phyloP scores from a whole-genome alignment of 2,888 invertebrate genomes.

The Eustalomyia histrio region DNA sequence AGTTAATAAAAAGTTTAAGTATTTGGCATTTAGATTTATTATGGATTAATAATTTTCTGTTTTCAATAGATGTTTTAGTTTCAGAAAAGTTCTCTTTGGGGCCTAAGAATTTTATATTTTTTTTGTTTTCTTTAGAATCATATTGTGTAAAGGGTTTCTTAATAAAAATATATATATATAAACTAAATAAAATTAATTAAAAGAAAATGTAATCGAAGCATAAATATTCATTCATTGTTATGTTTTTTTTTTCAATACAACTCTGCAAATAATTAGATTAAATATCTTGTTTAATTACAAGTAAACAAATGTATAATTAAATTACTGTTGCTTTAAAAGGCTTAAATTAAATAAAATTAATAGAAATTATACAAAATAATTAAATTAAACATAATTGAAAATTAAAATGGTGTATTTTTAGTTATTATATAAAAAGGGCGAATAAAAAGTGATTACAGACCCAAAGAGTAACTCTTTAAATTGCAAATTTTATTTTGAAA shows the following conservation, averaged over 20 bases:
- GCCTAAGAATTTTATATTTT: slow-evolving; percentile 80
- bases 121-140: slow-evolving; percentile 60
- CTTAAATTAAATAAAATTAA: slow-evolving; percentile 9
- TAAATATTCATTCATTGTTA: slow-evolving; percentile 37
- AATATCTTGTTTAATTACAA: background rate
- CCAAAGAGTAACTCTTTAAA: slow-evolving; percentile 62
- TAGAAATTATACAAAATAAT: background rate
- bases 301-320: background rate
- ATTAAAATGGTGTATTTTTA: slow-evolving; percentile 12
- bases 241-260: slow-evolving; percentile 15
- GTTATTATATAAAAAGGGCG: slow-evolving; percentile 39
- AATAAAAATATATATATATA: slow-evolving; percentile 2
- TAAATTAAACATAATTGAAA: slow-evolving; percentile 15
- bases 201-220: slow-evolving; percentile 49
- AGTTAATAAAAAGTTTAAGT: slow-evolving; percentile 6
- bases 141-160: slow-evolving; percentile 31
- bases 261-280: slow-evolving; percentile 24
- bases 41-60: slow-evolving; percentile 11
- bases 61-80: slow-evolving; percentile 80
- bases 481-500: slow-evolving; percentile 37
- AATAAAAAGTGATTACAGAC: slow-evolving; percentile 39
- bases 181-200: background rate
- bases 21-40: slow-evolving; percentile 21
- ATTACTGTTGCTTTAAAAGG: slow-evolving; percentile 31
- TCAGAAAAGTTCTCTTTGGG: slow-evolving; percentile 86